Evolutionary conservation across 2,888 invertebrate species (phyloP).

Genomic region (Ochlodes sylvanus): DNA sequence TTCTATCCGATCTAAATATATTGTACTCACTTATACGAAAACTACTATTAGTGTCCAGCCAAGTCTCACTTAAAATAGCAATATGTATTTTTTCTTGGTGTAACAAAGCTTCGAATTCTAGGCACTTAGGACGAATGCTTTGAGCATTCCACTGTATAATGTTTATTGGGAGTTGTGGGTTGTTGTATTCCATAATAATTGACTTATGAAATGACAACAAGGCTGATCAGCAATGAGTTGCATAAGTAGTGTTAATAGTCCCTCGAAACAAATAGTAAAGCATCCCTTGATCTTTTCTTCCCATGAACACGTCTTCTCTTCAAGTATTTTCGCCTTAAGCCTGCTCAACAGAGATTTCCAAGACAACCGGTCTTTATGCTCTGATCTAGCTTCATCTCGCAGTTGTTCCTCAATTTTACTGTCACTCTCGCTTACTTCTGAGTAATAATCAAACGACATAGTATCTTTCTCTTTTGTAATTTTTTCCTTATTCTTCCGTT

Average conservation of each 20-base stretch:
- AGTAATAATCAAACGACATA: not conserved
- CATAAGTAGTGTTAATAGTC: not conserved
- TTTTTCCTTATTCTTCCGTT: not conserved
- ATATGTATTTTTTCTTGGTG: constrained; percentile 42
- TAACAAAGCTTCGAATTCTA: constrained; percentile 20
- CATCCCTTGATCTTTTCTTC: constrained; percentile 9
- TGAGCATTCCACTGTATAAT: constrained; percentile 35
- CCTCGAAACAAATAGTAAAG: not conserved
- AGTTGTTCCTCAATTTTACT: not conserved
- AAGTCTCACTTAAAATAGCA: constrained; percentile 42
- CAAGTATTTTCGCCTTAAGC: not conserved
- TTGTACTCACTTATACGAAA: constrained; percentile 34
- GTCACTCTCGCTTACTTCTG: not conserved
- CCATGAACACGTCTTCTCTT: not conserved
- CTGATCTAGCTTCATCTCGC: not conserved
- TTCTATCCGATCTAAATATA: constrained; percentile 35
- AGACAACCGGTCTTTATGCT: not conserved
- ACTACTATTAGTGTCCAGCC: constrained; percentile 32
- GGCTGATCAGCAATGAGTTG: constrained; percentile 16
- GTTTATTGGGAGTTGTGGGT: not conserved
- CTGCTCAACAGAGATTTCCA: not conserved
- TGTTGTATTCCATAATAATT: constrained; percentile 22
- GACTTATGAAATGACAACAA: constrained; percentile 18
- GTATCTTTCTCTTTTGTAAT: not conserved
- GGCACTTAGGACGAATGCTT: constrained; percentile 18